Evolutionary conservation across 2,888 invertebrate genomes (phyloP), one percentile per base, ranked within the genome.

Genomic region (Zaprionus obscuricornis): DNA sequence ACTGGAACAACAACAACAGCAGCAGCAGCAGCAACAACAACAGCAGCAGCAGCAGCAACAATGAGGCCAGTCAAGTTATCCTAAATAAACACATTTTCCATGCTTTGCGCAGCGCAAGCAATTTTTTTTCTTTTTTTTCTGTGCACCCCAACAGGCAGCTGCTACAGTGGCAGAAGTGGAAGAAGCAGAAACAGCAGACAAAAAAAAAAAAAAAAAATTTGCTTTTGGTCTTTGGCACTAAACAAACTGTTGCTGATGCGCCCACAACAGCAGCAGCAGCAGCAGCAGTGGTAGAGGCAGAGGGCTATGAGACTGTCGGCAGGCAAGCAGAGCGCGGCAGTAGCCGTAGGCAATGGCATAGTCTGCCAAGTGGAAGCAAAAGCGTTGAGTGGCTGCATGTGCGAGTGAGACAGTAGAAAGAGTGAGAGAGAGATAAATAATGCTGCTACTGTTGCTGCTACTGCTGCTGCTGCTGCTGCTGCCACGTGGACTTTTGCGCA

Each of bases 31-130:
- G 27, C 29, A 27, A 46, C 24, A 54, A 49, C 52, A 62, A 29
- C 45, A 58, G 46, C 22, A 60, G 52, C 54, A 66, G 62, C 60
- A 72, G 10, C 8, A 57, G 37, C 79, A n/a, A n/a, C n/a, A n/a
- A n/a, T n/a, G n/a, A n/a, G n/a, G n/a, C n/a, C n/a, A 81, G 77
- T 68, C 74, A 71, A 84, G 84, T 79, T 84, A 79, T 79, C 78
- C 78, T 79, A 79, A 79, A 79, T 79, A 79, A 79, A 79, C 84
- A 79, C 84, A 81, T 84, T 79, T 81, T 79, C 54, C 76, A 56
- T 62, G 64, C 69, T 66, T n/a, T 59, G 54, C 64, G 81, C 79
- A 70, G 66, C 56, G 71, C 50, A 54, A 59, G 70, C 71, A 64
- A 34, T 77, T 70, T 59, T 37, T 26, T 33, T 39, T 33, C 39